Percentiles rank a stretch among this genome's conserved stretches.
Conservation (phyloP, 2,113 vertebrate species). For the Centrocercus urophasianus region DNA sequence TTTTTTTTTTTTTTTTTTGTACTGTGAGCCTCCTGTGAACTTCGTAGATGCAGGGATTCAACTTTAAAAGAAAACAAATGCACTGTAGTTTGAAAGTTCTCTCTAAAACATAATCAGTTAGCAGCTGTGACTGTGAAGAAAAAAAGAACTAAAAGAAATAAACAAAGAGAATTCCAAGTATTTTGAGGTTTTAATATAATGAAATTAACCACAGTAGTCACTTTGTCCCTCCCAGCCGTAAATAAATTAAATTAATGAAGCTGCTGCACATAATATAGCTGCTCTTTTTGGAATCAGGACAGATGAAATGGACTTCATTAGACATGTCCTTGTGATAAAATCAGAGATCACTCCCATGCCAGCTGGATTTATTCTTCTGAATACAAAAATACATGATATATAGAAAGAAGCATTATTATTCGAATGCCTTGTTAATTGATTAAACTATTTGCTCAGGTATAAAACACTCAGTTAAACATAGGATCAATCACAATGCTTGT, state of each 20-base stretch:
- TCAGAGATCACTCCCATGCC: background rate
- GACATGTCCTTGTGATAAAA: background rate
- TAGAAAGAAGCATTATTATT: background rate
- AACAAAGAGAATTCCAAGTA: background rate
- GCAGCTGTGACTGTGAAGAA: background rate
- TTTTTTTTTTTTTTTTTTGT: background rate
- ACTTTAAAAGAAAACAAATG: background rate
- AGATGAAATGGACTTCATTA: background rate
- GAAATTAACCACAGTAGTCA: background rate
- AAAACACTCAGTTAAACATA: background rate
- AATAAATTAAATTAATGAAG: background rate
- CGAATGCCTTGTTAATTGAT: background rate
- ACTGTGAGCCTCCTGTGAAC: background rate
- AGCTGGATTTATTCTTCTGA: background rate
- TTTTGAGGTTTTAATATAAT: background rate
- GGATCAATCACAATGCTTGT: background rate
- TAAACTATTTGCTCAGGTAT: background rate
- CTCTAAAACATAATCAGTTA: background rate
- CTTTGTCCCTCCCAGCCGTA: background rate
- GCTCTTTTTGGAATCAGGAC: background rate
- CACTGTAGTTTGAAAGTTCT: background rate
- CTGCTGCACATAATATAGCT: background rate
- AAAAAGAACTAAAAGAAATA: background rate
- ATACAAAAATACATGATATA: background rate
- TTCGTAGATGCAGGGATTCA: background rate